Conservation (phyloP, 1,140 invertebrate genomes). For the Cydia amplana region DNA sequence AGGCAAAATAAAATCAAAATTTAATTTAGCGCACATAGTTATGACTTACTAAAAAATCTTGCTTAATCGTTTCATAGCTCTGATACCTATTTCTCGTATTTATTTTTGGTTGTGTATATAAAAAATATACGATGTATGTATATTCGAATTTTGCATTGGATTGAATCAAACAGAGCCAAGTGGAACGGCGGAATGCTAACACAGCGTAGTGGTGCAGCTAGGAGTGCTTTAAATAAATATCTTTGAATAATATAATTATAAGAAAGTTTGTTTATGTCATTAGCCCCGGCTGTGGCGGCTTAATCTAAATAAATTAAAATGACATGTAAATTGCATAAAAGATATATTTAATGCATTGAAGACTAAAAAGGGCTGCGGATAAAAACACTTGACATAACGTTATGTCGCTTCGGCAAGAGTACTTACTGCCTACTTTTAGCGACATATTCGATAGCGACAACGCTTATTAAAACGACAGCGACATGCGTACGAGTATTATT, state of each 20-base stretch:
- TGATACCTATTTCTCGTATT: no score
- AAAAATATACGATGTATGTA: no score
- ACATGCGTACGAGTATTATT: no score
- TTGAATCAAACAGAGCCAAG: background rate
- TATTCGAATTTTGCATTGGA: background rate
- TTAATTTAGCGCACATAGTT: no score
- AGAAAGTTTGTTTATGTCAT: conserved; percentile 29
- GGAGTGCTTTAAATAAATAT: conserved; percentile 29
- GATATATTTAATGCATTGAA: conserved; percentile 2
- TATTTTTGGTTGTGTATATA: no score
- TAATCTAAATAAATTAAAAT: conserved; percentile 12
- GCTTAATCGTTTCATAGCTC: no score
- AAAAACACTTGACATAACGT: background rate
- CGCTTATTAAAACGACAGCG: no score
- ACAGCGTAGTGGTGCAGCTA: conserved; percentile 19
- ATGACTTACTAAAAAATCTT: no score
- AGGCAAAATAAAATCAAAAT: no score
- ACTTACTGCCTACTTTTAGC: no score
- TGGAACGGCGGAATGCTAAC: conserved; percentile 9
- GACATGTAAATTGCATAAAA: conserved; percentile 27
- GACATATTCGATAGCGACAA: no score
- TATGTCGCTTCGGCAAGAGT: no score
- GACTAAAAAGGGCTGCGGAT: background rate
- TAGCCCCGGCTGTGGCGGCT: conserved; percentile 8
- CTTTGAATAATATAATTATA: conserved; percentile 31